These are phyloP conservation scores for Pseudomugil tenellus DNA, from an alignment of 2,797 vertebrate species.

Conservation along the genomic window DNA sequence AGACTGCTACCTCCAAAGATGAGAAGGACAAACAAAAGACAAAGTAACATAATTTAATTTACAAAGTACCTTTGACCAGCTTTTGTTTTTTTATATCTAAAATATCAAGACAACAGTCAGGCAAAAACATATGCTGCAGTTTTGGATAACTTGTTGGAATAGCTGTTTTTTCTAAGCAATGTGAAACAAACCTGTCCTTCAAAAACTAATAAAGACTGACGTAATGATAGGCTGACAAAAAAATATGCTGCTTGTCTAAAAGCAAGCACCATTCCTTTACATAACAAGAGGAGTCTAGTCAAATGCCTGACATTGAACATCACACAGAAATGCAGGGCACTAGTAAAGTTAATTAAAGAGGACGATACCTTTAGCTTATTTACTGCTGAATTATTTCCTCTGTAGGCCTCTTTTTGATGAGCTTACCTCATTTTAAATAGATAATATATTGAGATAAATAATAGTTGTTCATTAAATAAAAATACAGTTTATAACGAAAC, in stretches of 20 bases:
- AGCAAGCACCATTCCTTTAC: neutral
- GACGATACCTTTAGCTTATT: too few species aligned
- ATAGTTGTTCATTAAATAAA: too few species aligned
- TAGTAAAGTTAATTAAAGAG: too few species aligned
- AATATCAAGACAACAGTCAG: neutral
- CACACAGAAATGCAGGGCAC: too few species aligned
- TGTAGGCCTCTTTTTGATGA: too few species aligned
- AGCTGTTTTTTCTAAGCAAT: neutral
- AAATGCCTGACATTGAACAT: neutral
- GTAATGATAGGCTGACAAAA: conserved; percentile 2
- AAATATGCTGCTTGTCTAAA: neutral
- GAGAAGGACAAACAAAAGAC: neutral
- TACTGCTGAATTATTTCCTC: too few species aligned
- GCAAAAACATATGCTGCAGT: neutral
- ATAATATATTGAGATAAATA: too few species aligned
- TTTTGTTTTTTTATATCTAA: neutral
- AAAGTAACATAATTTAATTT: neutral
- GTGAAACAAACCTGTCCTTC: neutral
- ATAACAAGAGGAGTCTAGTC: neutral
- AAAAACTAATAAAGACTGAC: neutral
- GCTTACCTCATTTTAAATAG: too few species aligned
- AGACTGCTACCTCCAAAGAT: neutral
- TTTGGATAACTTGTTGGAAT: neutral
- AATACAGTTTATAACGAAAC: too few species aligned
- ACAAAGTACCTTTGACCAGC: neutral